Conservation (phyloP, 2,797 vertebrate genomes). For the Tapera naevia region DNA sequence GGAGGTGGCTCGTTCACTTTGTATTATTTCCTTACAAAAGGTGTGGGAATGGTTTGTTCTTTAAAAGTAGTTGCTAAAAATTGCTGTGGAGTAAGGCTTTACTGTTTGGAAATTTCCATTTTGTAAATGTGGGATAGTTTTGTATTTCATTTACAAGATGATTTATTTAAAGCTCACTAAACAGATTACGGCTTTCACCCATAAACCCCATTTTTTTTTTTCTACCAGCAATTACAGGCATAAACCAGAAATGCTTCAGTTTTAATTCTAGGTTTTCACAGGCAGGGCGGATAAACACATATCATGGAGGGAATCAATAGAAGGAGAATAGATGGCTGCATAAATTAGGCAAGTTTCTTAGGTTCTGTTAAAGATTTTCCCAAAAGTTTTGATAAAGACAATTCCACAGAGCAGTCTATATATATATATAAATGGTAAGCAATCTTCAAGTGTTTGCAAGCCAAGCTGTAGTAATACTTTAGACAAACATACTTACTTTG, state of each 20-base stretch:
- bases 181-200: not conserved
- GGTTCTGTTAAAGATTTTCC: constrained; percentile 46
- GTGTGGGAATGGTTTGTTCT: not conserved
- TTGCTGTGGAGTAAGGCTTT: not conserved
- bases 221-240: not conserved
- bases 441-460: not conserved
- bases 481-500: constrained; percentile 38
- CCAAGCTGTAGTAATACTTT: constrained; percentile 33
- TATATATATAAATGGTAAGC: not conserved
- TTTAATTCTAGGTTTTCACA: constrained; percentile 48
- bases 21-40: not conserved
- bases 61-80: not conserved
- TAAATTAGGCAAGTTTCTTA: constrained; percentile 33
- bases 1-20: not conserved
- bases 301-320: not conserved
- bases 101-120: not conserved
- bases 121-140: not conserved
- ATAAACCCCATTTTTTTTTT: not conserved
- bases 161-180: not conserved
- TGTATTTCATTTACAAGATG: not conserved
- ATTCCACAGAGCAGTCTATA: not conserved
- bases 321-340: not conserved
- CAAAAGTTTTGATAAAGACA: constrained; percentile 32
- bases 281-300: not conserved
- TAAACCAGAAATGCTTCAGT: constrained; percentile 15